Evolutionary conservation across 2,797 vertebrate species (phyloP).

Genomic region (Fundulus diaphanus): DNA sequence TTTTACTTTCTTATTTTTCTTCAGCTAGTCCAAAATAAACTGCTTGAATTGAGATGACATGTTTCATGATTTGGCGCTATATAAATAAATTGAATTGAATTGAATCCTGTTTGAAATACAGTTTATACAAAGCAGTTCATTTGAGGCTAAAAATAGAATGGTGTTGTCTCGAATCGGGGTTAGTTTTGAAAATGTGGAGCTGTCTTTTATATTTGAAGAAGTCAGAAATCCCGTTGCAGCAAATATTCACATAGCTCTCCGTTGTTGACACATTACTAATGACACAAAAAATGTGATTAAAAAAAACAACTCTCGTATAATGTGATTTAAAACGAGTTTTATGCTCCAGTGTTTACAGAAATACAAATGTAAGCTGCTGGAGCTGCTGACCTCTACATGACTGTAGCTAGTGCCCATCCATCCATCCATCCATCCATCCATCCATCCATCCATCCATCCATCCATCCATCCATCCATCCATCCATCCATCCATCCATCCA

Average conservation of each 20-base stretch:
- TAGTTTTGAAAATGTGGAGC: not conserved
- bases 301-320: not conserved
- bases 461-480: too few species aligned
- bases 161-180: not conserved
- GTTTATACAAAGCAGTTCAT: not conserved
- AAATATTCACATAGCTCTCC: not conserved
- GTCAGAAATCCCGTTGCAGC: not conserved
- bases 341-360: too few species aligned
- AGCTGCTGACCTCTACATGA: too few species aligned
- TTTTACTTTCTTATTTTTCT: not conserved
- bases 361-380: not conserved
- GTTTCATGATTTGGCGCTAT: too few species aligned
- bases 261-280: not conserved
- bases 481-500: too few species aligned
- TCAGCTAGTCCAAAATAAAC: not conserved
- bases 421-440: not conserved
- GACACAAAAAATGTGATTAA: slow-evolving; percentile 3
- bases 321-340: too few species aligned
- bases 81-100: too few species aligned
- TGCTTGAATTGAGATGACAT: too few species aligned
- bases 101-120: too few species aligned
- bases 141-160: not conserved
- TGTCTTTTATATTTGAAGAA: not conserved
- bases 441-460: not conserved
- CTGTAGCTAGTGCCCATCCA: too few species aligned